Base-by-base conservation (phyloP, 2,797 vertebrate genomes). In the Geotrypetes seraphini region DNA sequence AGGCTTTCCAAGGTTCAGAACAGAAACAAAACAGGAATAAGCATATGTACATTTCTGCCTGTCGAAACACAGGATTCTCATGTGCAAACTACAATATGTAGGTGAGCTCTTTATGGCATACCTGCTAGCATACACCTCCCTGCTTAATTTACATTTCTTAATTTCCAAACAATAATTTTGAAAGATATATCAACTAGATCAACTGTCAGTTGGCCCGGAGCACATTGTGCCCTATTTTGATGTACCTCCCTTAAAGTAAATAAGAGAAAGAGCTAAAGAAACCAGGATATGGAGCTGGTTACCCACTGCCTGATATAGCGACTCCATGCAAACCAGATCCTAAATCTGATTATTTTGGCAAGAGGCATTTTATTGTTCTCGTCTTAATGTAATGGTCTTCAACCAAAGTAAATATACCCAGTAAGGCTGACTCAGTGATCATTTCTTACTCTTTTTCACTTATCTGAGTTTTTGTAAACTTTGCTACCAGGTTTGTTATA, bases 1-100 rank as follows among this genome's bases (percentile, higher is more conserved):
- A 63, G 27, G 16, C 37, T 61, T 72, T 62, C n/a, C 28, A 51
- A 54, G 47, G 46, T 47, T 65, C 53, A 50, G 43, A 31, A 36
- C 25, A 51, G 60, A 63, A 52, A 33, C 23, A 37, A 39, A 50
- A 42, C 60, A 61, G 39, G 42, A 53, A 57, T n/a, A n/a, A n/a
- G n/a, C n/a, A n/a, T n/a, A n/a, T n/a, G n/a, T n/a, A n/a, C n/a
- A n/a, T n/a, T n/a, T n/a, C n/a, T n/a, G n/a, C n/a, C n/a, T n/a
- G n/a, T n/a, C n/a, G n/a, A n/a, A n/a, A n/a, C n/a, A n/a, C n/a
- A n/a, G n/a, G n/a, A n/a, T n/a, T n/a, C n/a, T n/a, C n/a, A n/a
- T n/a, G n/a, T n/a, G n/a, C n/a, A n/a, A n/a, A n/a, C n/a, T n/a
- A n/a, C n/a, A n/a, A n/a, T n/a, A n/a, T n/a, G n/a, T n/a, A n/a